A percentile compares a stretch with the other conserved stretches of the same genome.
phyloP scores from a whole-genome alignment of 2,797 vertebrate genomes.

The Betta splendens region DNA sequence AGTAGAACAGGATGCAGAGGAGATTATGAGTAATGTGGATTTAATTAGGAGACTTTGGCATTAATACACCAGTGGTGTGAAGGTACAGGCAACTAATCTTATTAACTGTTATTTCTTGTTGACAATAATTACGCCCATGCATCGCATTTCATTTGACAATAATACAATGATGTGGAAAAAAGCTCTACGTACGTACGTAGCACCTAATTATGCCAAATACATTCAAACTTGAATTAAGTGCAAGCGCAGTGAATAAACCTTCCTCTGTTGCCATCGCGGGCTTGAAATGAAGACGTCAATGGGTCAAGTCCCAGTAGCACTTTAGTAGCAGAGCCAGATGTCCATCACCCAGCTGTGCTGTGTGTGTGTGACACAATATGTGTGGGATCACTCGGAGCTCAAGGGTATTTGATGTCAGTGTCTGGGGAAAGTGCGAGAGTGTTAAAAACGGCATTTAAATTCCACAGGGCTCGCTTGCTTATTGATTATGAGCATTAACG shows the following conservation, averaged over 20 bases:
- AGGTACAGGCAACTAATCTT: neutral
- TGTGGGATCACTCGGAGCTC: conserved; percentile 46
- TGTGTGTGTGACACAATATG: conserved; percentile 10
- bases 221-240: conserved; percentile 11
- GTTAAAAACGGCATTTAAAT: conserved; percentile 51
- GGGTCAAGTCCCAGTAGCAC: conserved; percentile 28
- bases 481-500: conserved; percentile 48
- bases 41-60: neutral
- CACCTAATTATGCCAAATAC: conserved; percentile 35
- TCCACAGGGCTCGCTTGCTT: conserved; percentile 25
- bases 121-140: conserved; percentile 36
- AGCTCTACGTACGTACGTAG: neutral
- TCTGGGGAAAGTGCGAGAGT: conserved; percentile 51
- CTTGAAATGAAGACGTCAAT: conserved; percentile 23
- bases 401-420: conserved; percentile 60
- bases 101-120: conserved; percentile 14
- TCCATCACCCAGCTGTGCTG: conserved; percentile 50
- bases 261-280: conserved; percentile 21
- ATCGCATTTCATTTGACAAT: conserved; percentile 30
- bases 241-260: conserved; percentile 1
- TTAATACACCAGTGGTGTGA: neutral
- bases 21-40: neutral
- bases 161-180: conserved; percentile 26
- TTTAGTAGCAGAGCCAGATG: conserved; percentile 55
- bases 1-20: neutral